A percentile compares a stretch with the other conserved stretches of the same genome.
These are phyloP conservation scores for Germaria angustata DNA, from an alignment of 2,888 invertebrate genomes.

Conservation along the genomic window DNA sequence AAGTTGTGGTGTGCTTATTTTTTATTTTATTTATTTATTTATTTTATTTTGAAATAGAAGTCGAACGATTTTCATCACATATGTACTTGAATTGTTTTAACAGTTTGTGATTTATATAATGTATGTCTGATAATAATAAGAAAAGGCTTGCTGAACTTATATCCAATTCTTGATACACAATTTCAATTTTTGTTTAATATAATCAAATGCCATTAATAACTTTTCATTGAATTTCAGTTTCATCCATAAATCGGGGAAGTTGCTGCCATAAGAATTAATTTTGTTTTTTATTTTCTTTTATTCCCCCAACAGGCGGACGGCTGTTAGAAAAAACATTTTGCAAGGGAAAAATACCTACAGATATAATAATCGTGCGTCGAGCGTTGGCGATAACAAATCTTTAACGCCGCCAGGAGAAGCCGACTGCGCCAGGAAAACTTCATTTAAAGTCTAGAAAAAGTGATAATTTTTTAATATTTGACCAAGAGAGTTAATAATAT, in stretches of 20 bases:
- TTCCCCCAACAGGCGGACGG: constrained; percentile 23
- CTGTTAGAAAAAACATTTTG: background rate
- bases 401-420: background rate
- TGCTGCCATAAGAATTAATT: constrained; percentile 47
- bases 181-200: too few relatives aligned
- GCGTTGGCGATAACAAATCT: background rate
- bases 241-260: constrained; percentile 29
- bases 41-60: too few relatives aligned
- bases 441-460: background rate
- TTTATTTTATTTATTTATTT: too few relatives aligned
- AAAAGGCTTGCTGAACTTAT: too few relatives aligned
- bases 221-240: constrained; percentile 43
- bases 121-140: too few relatives aligned
- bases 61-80: too few relatives aligned
- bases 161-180: too few relatives aligned
- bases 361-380: background rate
- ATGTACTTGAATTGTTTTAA: too few relatives aligned
- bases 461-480: constrained; percentile 35
- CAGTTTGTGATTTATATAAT: too few relatives aligned
- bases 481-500: constrained; percentile 41
- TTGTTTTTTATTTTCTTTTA: constrained; percentile 48
- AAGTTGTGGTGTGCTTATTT: too few relatives aligned
- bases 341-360: background rate
- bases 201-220: background rate
- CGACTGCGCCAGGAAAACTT: background rate